Evolutionary conservation across 2,113 vertebrate genomes (phyloP).

Genomic region (Ammodramus savannarum): DNA sequence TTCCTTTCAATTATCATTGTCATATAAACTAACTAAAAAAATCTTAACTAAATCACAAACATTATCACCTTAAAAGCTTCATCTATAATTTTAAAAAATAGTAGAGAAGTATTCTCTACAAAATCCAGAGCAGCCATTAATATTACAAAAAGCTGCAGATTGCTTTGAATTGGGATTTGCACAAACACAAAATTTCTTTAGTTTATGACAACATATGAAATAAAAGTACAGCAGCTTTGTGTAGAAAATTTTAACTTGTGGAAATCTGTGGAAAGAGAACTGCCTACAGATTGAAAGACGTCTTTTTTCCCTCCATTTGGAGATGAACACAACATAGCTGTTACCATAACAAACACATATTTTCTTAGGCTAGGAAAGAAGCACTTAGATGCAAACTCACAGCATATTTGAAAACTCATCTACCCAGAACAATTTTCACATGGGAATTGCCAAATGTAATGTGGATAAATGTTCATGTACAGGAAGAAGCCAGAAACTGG

Average conservation of each 20-base stretch:
- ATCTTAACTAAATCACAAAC: background rate
- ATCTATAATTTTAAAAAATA: background rate
- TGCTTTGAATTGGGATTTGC: background rate
- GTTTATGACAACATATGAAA: background rate
- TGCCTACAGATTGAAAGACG: background rate
- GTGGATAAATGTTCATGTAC: background rate
- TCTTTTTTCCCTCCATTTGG: background rate
- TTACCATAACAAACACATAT: conserved; percentile 49
- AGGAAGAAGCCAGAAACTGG: background rate
- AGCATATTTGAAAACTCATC: conserved; percentile 25
- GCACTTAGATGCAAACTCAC: background rate
- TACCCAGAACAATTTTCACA: conserved; percentile 9
- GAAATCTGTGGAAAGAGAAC: background rate
- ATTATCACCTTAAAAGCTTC: background rate
- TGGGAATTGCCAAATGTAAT: background rate
- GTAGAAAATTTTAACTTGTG: background rate
- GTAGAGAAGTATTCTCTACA: background rate
- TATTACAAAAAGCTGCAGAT: background rate
- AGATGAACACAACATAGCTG: background rate
- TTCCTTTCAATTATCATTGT: background rate
- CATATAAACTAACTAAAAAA: background rate
- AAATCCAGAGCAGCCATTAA: background rate
- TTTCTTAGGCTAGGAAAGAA: conserved; percentile 22
- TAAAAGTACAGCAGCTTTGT: background rate
- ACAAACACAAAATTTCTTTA: background rate